Conservation (phyloP, 2,113 vertebrate genomes). For the Noctilio leporinus region DNA sequence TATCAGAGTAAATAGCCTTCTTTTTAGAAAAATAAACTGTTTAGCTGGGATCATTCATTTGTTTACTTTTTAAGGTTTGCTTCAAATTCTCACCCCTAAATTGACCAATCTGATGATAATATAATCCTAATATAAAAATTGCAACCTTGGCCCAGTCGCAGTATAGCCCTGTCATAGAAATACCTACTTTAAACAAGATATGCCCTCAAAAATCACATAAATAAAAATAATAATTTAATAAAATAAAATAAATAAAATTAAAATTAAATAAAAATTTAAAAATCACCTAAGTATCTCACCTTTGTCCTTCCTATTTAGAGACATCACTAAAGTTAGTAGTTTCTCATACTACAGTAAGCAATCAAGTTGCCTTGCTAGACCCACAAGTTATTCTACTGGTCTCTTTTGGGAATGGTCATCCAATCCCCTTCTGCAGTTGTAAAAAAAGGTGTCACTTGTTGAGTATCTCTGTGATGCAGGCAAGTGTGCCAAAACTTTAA, state of each 20-base stretch:
- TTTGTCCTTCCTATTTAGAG: neutral
- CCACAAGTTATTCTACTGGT: neutral
- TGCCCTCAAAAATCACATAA: neutral
- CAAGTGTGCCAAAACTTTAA: neutral
- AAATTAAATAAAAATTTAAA: too few species aligned
- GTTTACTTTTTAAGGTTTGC: neutral
- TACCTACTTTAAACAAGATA: neutral
- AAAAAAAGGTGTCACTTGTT: too few species aligned
- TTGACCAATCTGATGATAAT: too few species aligned
- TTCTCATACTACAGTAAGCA: neutral
- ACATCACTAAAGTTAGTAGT: neutral
- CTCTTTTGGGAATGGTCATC: neutral
- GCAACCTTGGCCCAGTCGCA: too few species aligned
- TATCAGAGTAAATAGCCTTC: neutral
- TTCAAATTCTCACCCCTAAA: neutral
- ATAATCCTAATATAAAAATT: neutral
- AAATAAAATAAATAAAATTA: too few species aligned
- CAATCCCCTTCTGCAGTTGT: too few species aligned
- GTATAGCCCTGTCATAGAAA: neutral
- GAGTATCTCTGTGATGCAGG: too few species aligned
- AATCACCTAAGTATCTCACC: too few species aligned
- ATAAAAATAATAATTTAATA: too few species aligned
- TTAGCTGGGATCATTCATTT: neutral
- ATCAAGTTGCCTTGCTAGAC: neutral
- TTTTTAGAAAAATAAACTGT: neutral